Conservation (phyloP, 2,888 invertebrate species). For the Rhyacophila evoluta region DNA sequence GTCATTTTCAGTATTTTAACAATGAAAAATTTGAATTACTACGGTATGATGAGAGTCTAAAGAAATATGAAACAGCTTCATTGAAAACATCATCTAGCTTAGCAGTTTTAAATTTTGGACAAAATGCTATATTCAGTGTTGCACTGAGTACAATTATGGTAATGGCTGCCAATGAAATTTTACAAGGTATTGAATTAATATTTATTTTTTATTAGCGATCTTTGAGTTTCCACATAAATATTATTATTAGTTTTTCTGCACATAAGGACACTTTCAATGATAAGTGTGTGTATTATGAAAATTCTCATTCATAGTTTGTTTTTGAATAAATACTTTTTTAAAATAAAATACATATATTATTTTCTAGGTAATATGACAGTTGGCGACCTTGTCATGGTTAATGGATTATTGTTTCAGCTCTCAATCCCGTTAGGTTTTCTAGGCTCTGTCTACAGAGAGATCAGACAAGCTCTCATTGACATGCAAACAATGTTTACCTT, state of each 20-base stretch:
- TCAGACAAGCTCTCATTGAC: constrained; percentile 95
- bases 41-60: constrained; percentile 86
- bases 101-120: constrained; percentile 95
- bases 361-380: constrained; percentile 90
- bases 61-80: constrained; percentile 91
- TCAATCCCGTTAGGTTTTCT: constrained; percentile 97
- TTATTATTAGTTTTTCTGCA: too few species aligned
- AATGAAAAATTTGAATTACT: constrained; percentile 95
- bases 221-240: too few species aligned
- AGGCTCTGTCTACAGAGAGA: constrained; percentile 97
- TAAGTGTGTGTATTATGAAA: too few species aligned
- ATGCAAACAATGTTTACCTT: constrained; percentile 99
- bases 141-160: constrained; percentile 95
- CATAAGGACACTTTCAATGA: too few species aligned
- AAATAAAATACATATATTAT: background rate
- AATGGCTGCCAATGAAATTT: constrained; percentile 79
- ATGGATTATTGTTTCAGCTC: constrained; percentile 96
- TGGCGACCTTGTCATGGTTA: constrained; percentile 98
- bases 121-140: constrained; percentile 95
- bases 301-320: too few species aligned
- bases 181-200: constrained; percentile 33
- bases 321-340: too few species aligned
- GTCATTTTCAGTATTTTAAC: constrained; percentile 86
- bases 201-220: too few species aligned
- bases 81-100: constrained; percentile 95